Evolutionary conservation across 2,113 vertebrate species (phyloP), one percentile per base, ranked within the genome.

Genomic region (Poeciliopsis occidentalis): DNA sequence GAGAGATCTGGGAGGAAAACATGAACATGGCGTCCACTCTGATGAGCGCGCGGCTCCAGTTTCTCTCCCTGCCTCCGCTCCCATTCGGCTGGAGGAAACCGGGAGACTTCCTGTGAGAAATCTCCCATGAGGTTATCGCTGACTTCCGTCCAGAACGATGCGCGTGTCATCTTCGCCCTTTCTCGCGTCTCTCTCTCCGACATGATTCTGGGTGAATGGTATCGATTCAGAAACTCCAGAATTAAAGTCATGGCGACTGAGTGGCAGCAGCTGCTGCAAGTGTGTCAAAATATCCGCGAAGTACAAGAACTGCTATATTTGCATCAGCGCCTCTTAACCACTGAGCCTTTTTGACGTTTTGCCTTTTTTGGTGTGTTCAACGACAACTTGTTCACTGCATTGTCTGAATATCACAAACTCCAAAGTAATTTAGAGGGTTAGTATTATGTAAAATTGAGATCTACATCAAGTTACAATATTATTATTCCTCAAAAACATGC

Each of bases 161-260:
- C 34, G 51, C 39, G 32, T 39, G 54, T 30, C 77, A 19, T 73
- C 54, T 65, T 8, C 75, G 37, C 29, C 64, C 24, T 19, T 62
- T 27, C n/a, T 26, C 61, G 22, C 10, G 0, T 27, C 13, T 15
- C 13, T 44, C 41, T 17, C 41, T 44, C 24, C 78, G 68, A 75
- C 81, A 64, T 83, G 30, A 6, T 41, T 88, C 41, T 67, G 37
- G 44, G 62, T 19, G n/a, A 19, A 68, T 64, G 12, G 44, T 32
- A 80, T 88, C 1, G 64, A 87, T 91, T 75, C 12, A 8, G 30
- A 10, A 60, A 60, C 54, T 77, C 64, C 51, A 54, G 22, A 64
- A 73, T 64, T 1, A 29, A 32, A 17, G 44, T 47, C 44, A 41
- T 27, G 5, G 8, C 22, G 65, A 31, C 63, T 64, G 61, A 64